These are phyloP conservation scores for Halichondria panicea DNA, from an alignment of 37 sponge, comb jelly and placozoan species.

Conservation along the genomic window DNA sequence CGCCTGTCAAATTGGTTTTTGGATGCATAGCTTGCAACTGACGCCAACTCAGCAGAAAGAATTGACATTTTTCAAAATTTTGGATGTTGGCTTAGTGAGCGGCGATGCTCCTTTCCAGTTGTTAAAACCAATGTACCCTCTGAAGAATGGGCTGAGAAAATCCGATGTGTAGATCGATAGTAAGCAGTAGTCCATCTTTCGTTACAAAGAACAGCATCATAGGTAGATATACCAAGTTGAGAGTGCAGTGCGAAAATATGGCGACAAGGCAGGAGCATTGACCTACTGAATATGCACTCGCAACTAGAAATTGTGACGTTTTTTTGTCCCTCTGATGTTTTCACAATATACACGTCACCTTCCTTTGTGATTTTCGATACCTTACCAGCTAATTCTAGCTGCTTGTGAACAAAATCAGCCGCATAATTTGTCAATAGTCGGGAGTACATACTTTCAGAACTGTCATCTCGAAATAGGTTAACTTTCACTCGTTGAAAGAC, in stretches of 20 bases:
- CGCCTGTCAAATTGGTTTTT: slow-evolving; percentile 35
- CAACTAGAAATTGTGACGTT: slow-evolving; percentile 15
- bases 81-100: slow-evolving; percentile 44
- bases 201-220: slow-evolving; percentile 27
- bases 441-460: slow-evolving; percentile 25
- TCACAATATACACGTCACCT: slow-evolving; percentile 6
- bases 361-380: slow-evolving; percentile 13
- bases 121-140: background rate
- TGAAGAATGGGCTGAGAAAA: slow-evolving; percentile 14
- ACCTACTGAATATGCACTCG: slow-evolving; percentile 33
- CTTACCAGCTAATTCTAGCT: slow-evolving; percentile 14
- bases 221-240: slow-evolving; percentile 17
- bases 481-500: slow-evolving; percentile 26
- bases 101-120: slow-evolving; percentile 16
- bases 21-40: slow-evolving; percentile 42
- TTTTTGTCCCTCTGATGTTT: slow-evolving; percentile 30
- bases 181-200: slow-evolving; percentile 36
- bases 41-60: slow-evolving; percentile 40
- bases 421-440: slow-evolving; percentile 54
- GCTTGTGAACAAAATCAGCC: slow-evolving; percentile 22
- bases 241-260: slow-evolving; percentile 54
- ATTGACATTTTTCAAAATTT: slow-evolving; percentile 47
- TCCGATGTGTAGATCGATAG: slow-evolving; percentile 26
- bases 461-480: background rate
- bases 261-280: slow-evolving; percentile 59